Conservation (phyloP, 2,888 invertebrate species). For the Macrophya annulata region DNA sequence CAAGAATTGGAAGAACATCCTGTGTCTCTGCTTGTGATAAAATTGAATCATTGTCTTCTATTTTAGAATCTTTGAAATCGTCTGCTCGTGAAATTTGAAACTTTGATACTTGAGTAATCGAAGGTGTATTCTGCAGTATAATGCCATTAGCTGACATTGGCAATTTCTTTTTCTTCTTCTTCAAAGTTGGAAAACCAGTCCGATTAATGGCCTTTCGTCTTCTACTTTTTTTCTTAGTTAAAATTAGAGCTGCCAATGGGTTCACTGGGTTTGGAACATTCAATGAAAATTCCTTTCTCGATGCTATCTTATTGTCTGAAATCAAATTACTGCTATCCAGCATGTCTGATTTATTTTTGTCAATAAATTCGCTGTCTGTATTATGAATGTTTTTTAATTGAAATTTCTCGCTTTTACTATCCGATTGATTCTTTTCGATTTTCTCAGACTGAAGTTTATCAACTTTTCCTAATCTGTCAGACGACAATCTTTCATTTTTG, state of each 20-base stretch:
- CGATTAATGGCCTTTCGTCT: slow-evolving; percentile 91
- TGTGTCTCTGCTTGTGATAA: slow-evolving; percentile 58
- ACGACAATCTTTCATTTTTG: slow-evolving; percentile 73
- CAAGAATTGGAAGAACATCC: slow-evolving; percentile 62
- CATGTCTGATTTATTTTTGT: slow-evolving; percentile 37
- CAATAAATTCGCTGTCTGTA: neutral
- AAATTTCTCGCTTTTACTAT: slow-evolving; percentile 79
- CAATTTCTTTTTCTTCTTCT: slow-evolving; percentile 89
- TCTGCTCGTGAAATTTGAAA: slow-evolving; percentile 81
- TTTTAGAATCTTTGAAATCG: slow-evolving; percentile 79
- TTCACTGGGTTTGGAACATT: slow-evolving; percentile 64
- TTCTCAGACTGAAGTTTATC: slow-evolving; percentile 60
- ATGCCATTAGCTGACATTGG: slow-evolving; percentile 53
- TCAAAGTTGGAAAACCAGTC: slow-evolving; percentile 93
- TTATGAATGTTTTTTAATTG: slow-evolving; percentile 27
- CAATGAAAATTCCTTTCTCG: slow-evolving; percentile 59
- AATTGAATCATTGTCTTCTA: slow-evolving; percentile 72
- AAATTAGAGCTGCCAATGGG: slow-evolving; percentile 64
- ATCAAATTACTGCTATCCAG: slow-evolving; percentile 53
- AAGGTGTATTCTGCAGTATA: slow-evolving; percentile 41
- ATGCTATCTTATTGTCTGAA: slow-evolving; percentile 47
- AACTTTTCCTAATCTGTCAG: slow-evolving; percentile 81
- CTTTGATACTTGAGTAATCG: slow-evolving; percentile 64
- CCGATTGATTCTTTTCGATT: slow-evolving; percentile 80
- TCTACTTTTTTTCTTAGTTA: slow-evolving; percentile 81